Evolutionary conservation across 1,140 invertebrate genomes (phyloP), one percentile per base, ranked within the genome.

Genomic region (Drosophila santomea): DNA sequence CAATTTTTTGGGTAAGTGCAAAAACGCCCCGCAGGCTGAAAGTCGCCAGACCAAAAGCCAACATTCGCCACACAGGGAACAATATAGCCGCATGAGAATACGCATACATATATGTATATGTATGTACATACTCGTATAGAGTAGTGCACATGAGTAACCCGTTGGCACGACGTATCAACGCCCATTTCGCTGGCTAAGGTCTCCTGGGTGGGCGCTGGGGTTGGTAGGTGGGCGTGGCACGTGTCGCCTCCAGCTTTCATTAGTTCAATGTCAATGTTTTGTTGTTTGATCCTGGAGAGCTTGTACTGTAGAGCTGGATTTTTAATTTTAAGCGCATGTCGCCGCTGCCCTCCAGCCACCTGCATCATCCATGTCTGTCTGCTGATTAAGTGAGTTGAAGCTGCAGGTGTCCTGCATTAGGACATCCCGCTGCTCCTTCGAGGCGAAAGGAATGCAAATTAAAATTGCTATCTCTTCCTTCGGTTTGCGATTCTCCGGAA

Each of bases 261-360:
- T 84, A 84, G 80, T 84, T 84, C 62, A 76, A 76, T 76, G 80
- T 55, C 72, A 76, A 80, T 84, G 80, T 83, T 83, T 71, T 72
- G 71, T 80, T 56, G 64, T 68, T 25, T 43, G 55, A 55, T 54
- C 72, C 50, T 41, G 47, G 17, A 28, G 17, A 17, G 17, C 17
- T 17, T 17, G 17, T 17, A 20, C 36, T 28, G 60, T n/a, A 47
- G 28, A 58, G 66, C 67, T 32, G 35, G 38, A 11, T 76, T 80
- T 85, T 85, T 85, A 85, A 83, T 85, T 80, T 83, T 45, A 69
- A 76, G 55, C 61, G 72, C 47, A 63, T 48, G 66, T 58, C 63
- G 66, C 32, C 69, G 55, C 20, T 20, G 54, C 38, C 38, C 41
- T 41, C 44, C n/a, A 28, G 14, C 32, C 41, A 50, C 43, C 55